These are phyloP conservation scores for Eupithecia pulchellata DNA, from an alignment of 2,888 invertebrate species.

Conservation along the genomic window DNA sequence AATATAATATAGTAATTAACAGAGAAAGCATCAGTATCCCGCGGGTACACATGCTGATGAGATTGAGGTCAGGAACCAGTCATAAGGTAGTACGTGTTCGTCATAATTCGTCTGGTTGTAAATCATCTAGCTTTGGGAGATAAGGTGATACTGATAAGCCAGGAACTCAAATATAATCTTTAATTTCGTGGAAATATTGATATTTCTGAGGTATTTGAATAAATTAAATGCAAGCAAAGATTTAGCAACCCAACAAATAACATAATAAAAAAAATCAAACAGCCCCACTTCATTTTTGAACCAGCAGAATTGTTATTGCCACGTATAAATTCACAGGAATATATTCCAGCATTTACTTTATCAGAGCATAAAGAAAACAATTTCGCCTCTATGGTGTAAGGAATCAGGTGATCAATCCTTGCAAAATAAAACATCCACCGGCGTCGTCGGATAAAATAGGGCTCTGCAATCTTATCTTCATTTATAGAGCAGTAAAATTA, in stretches of 20 bases:
- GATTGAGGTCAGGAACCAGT: background rate
- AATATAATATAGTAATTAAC: background rate
- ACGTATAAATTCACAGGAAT: conserved; percentile 24
- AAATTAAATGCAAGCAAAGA: background rate
- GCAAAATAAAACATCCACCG: conserved; percentile 66
- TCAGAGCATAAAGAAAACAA: conserved; percentile 31
- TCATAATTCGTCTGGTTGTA: background rate
- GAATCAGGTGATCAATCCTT: conserved; percentile 56
- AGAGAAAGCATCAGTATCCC: background rate
- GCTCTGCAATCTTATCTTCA: conserved; percentile 74
- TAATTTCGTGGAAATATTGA: background rate
- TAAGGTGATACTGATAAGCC: background rate
- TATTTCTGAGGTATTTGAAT: background rate
- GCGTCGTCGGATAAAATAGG: conserved; percentile 67
- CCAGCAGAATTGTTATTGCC: conserved; percentile 12
- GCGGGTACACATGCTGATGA: background rate
- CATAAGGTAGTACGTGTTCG: background rate
- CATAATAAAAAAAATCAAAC: background rate
- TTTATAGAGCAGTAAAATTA: conserved; percentile 81
- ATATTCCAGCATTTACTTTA: conserved; percentile 26
- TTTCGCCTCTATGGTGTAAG: conserved; percentile 32
- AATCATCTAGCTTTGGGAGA: background rate
- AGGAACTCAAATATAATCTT: background rate
- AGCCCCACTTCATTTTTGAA: background rate
- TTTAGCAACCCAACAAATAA: background rate